phyloP scores from a whole-genome alignment of 2,888 invertebrate genomes.

The Palloptera scutellata region DNA sequence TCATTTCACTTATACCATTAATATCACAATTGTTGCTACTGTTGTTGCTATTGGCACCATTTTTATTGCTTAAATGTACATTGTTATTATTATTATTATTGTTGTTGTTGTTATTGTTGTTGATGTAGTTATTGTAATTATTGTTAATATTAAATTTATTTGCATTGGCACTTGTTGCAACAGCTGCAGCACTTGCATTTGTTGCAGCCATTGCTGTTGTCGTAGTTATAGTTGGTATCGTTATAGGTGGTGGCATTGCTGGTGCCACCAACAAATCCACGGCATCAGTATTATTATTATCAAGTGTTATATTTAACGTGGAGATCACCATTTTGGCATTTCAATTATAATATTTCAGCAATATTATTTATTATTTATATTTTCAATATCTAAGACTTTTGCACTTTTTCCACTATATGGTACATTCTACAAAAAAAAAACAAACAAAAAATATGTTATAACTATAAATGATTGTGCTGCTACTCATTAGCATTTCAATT shows the following conservation, averaged over 20 bases:
- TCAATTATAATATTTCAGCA: slow-evolving; percentile 9
- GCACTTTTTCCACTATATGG: no score
- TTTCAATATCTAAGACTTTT: not conserved
- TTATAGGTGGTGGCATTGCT: slow-evolving; percentile 31
- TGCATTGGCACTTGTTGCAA: slow-evolving; percentile 15
- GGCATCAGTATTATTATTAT: slow-evolving; percentile 34
- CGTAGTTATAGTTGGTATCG: slow-evolving; percentile 33
- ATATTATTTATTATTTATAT: slow-evolving; percentile 16
- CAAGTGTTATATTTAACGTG: slow-evolving; percentile 55
- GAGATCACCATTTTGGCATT: slow-evolving; percentile 57
- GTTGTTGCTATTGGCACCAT: slow-evolving; percentile 34
- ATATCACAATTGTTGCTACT: slow-evolving; percentile 31
- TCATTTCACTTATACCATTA: slow-evolving; percentile 22
- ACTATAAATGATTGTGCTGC: no score
- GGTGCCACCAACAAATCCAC: slow-evolving; percentile 33
- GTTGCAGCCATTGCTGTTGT: slow-evolving; percentile 35
- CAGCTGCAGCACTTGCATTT: slow-evolving; percentile 28
- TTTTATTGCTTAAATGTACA: slow-evolving; percentile 29
- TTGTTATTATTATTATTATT: slow-evolving; percentile 31
- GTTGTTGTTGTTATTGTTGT: slow-evolving; percentile 25
- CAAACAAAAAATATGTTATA: no score
- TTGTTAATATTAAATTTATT: slow-evolving; percentile 19
- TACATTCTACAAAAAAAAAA: no score
- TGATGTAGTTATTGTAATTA: slow-evolving; percentile 26
- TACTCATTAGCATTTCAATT: no score